A percentile compares a stretch with the other conserved stretches of the same genome.
Evolutionary conservation across 2,113 vertebrate genomes (phyloP).

Genomic region (Oryzias celebensis): DNA sequence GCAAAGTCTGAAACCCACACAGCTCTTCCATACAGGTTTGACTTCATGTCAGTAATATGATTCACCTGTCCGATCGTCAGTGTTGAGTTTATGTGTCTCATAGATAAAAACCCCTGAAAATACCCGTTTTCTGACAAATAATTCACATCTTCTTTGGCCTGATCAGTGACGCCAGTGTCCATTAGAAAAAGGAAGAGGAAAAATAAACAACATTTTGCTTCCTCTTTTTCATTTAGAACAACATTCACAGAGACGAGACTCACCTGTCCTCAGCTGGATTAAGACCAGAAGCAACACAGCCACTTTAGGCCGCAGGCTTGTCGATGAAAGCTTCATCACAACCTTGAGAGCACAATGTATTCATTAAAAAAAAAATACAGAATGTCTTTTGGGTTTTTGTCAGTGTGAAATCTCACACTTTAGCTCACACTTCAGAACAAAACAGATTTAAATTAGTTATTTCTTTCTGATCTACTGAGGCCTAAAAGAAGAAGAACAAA

Average conservation of each 20-base stretch:
- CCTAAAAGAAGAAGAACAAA: background rate
- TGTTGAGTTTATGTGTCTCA: background rate
- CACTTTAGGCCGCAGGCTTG: conserved; percentile 23
- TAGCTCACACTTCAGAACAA: background rate
- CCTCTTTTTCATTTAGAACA: background rate
- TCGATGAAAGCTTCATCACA: conserved; percentile 46
- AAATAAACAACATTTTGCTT: background rate
- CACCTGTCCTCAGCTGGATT: conserved; percentile 62
- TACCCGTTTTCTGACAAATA: background rate
- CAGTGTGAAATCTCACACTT: conserved; percentile 1
- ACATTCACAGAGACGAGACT: conserved; percentile 28
- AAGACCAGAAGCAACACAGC: conserved; percentile 41
- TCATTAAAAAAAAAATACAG: conserved; percentile 3
- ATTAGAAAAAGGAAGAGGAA: background rate
- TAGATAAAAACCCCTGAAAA: conserved; percentile 2
- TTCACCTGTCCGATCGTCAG: conserved; percentile 13
- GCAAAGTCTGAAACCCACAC: conserved; percentile 10
- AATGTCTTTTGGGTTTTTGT: background rate
- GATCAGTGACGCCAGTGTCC: background rate
- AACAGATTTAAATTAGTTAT: background rate
- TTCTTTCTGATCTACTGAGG: background rate
- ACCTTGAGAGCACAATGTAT: conserved; percentile 22
- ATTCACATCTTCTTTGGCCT: background rate
- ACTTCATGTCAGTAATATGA: conserved; percentile 19
- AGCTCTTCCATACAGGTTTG: conserved; percentile 8